phyloP scores from a whole-genome alignment of 2,888 invertebrate genomes.

The Pterobdella sp. region DNA sequence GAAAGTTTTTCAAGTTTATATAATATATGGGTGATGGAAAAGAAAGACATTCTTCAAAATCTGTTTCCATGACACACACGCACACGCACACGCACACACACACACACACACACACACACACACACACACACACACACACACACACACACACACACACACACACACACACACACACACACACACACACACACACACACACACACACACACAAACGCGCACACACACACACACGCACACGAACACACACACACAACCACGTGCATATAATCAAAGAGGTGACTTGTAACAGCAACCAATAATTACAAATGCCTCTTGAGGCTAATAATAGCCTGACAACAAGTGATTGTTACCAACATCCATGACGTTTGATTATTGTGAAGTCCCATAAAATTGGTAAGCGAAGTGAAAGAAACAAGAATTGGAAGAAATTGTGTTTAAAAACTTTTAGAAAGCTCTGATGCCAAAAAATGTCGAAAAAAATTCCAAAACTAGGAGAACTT shows the following conservation, averaged over 20 bases:
- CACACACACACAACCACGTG: constrained; percentile 3
- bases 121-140: constrained; percentile 16
- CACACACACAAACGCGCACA: constrained; percentile 12
- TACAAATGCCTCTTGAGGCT: too few relatives aligned
- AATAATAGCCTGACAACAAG: too few relatives aligned
- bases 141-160: constrained; percentile 14
- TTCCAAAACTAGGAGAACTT: too few relatives aligned
- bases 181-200: constrained; percentile 15
- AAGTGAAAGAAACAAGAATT: too few relatives aligned
- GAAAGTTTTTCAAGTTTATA: not conserved
- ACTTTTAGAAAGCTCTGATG: too few relatives aligned
- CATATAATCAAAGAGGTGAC: not conserved
- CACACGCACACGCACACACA: constrained; percentile 15
- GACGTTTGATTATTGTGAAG: too few relatives aligned
- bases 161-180: constrained; percentile 15
- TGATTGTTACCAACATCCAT: too few relatives aligned
- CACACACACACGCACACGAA: constrained; percentile 9
- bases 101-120: constrained; percentile 7
- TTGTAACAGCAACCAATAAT: too few relatives aligned
- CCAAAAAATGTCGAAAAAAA: too few relatives aligned
- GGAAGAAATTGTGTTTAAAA: too few relatives aligned
- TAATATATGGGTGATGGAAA: not conserved
- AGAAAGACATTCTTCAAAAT: not conserved
- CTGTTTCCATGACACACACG: constrained; percentile 1
- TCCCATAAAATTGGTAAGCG: too few relatives aligned